A percentile compares a stretch with the other conserved stretches of the same genome.
Conservation (phyloP, 2,797 vertebrate genomes). For the Phoebastria nigripes region DNA sequence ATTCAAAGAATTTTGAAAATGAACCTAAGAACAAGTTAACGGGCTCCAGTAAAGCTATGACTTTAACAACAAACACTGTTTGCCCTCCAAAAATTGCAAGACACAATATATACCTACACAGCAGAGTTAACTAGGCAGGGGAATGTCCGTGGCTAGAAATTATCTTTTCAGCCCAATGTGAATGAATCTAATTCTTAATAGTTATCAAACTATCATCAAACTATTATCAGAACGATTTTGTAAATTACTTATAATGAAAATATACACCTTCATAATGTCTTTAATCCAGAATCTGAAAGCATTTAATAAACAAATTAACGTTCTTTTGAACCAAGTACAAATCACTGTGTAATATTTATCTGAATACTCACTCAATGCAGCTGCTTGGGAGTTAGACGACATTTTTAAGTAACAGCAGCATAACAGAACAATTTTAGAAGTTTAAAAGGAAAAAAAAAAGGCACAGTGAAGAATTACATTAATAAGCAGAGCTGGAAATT, state of each 20-base stretch:
- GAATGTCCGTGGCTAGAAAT: no score
- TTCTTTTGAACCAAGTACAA: neutral
- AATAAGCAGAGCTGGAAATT: neutral
- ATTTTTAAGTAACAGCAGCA: neutral
- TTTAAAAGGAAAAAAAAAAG: neutral
- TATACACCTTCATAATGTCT: neutral
- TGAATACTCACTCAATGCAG: neutral
- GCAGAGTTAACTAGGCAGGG: neutral
- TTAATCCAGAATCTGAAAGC: neutral
- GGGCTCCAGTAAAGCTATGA: neutral
- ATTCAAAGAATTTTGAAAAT: neutral
- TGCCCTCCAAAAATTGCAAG: neutral
- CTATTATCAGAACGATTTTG: neutral
- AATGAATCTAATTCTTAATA: no score
- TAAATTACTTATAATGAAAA: neutral
- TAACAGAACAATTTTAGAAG: neutral
- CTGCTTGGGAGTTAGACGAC: neutral
- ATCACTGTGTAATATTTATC: neutral
- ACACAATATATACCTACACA: no score
- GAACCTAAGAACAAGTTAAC: no score
- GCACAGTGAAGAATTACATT: neutral
- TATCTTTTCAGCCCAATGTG: neutral
- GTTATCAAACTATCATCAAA: neutral
- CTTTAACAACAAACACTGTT: no score
- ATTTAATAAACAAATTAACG: neutral